Evolutionary conservation across 2,797 vertebrate genomes (phyloP).

Genomic region (Phrynocephalus guinanensis): DNA sequence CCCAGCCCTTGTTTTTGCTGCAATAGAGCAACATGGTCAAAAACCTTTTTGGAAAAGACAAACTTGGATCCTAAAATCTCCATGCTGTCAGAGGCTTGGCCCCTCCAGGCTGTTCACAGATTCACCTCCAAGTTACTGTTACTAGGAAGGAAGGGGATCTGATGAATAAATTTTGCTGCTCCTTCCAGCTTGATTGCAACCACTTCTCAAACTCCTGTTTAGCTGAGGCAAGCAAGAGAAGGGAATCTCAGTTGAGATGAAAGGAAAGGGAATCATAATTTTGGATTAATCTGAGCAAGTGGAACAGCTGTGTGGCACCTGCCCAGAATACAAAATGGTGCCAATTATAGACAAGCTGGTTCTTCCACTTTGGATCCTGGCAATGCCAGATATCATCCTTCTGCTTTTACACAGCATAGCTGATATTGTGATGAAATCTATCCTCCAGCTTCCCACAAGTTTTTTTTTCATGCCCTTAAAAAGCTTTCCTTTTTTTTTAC

Average conservation of each 20-base stretch:
- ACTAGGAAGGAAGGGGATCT: neutral
- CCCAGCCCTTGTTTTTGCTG: neutral
- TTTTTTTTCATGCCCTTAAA: neutral
- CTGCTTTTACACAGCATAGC: neutral
- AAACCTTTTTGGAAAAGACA: neutral
- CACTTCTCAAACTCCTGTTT: slow-evolving; percentile 11
- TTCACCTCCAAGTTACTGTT: neutral
- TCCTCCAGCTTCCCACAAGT: neutral
- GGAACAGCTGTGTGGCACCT: slow-evolving; percentile 20
- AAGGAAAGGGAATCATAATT: slow-evolving; percentile 8
- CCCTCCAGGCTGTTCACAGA: neutral
- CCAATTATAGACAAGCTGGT: slow-evolving; percentile 2
- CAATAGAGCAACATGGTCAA: neutral
- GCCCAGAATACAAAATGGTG: slow-evolving; percentile 8
- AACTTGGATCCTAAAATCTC: neutral
- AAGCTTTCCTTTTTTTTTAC: neutral
- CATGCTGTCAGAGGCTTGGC: neutral
- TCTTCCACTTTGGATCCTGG: slow-evolving; percentile 1
- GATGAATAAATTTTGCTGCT: neutral
- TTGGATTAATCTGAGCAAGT: slow-evolving; percentile 14
- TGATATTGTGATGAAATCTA: neutral
- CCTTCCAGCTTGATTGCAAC: neutral
- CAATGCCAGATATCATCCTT: slow-evolving; percentile 1
- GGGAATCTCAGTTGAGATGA: neutral
- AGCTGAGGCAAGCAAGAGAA: neutral